A percentile compares a stretch with the other conserved stretches of the same genome.
phyloP scores from a whole-genome alignment of 2,888 invertebrate species.

The Drosophila emarginata region DNA sequence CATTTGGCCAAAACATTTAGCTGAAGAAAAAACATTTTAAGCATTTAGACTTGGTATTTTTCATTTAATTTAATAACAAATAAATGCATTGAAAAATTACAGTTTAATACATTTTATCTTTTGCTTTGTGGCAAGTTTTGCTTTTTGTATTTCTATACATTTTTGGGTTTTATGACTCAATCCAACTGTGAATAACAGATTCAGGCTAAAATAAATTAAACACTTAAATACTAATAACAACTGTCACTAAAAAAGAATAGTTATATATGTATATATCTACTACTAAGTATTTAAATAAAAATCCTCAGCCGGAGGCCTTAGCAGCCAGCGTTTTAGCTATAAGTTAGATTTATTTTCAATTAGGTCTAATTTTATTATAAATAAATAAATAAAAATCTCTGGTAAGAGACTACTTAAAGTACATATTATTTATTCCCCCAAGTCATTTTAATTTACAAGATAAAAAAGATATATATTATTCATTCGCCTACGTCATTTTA shows the following conservation, averaged over 20 bases:
- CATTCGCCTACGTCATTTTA: no score
- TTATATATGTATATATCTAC: background rate
- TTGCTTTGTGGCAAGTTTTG: background rate
- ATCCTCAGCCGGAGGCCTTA: no score
- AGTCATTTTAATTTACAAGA: no score
- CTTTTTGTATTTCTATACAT: background rate
- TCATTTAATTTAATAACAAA: constrained; percentile 58
- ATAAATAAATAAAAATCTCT: no score
- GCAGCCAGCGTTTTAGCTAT: no score
- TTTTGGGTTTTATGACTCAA: background rate
- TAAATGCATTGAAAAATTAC: no score
- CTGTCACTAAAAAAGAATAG: background rate
- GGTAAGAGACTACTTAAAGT: no score
- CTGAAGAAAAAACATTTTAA: constrained; percentile 22
- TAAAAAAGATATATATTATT: no score
- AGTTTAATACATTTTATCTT: background rate
- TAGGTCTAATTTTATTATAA: no score
- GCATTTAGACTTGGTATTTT: constrained; percentile 53
- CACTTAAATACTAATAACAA: background rate
- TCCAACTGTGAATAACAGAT: background rate
- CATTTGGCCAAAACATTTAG: constrained; percentile 37
- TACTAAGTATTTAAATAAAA: background rate
- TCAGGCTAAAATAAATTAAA: background rate
- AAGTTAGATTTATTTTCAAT: no score
- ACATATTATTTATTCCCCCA: no score